phyloP scores from a whole-genome alignment of 2,113 vertebrate genomes.

The Amblyornis subalaris region DNA sequence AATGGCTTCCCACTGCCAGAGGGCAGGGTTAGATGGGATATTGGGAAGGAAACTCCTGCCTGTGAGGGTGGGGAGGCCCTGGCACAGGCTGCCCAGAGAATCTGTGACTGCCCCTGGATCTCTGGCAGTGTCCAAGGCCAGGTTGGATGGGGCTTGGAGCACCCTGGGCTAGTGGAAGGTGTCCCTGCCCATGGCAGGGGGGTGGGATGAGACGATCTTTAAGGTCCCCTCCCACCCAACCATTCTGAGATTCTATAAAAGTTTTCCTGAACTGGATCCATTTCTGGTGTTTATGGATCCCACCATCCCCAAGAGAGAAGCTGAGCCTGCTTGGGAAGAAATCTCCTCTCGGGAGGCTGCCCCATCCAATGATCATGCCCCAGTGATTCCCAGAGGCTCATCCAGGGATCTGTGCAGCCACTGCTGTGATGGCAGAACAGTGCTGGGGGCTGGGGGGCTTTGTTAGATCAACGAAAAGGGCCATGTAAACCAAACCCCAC shows the following conservation, averaged over 20 bases:
- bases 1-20: neutral
- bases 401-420: neutral
- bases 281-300: neutral
- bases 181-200: neutral
- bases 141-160: accelerated
- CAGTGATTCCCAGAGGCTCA: neutral
- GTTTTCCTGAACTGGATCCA: neutral
- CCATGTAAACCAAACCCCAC: neutral
- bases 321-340: neutral
- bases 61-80: neutral
- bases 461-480: neutral
- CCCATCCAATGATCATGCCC: neutral
- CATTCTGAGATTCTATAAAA: neutral
- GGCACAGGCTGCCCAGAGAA: neutral
- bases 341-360: neutral
- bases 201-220: neutral
- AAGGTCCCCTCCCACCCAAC: neutral
- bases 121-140: neutral
- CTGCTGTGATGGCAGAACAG: neutral
- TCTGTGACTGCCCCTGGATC: neutral
- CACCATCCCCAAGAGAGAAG: neutral
- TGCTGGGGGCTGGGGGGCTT: neutral
- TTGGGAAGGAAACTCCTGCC: neutral
- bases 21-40: neutral
- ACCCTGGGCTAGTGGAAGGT: accelerated